Evolutionary conservation across 2,113 vertebrate genomes (phyloP), one percentile per base, ranked within the genome.

Genomic region (Centrocercus urophasianus): DNA sequence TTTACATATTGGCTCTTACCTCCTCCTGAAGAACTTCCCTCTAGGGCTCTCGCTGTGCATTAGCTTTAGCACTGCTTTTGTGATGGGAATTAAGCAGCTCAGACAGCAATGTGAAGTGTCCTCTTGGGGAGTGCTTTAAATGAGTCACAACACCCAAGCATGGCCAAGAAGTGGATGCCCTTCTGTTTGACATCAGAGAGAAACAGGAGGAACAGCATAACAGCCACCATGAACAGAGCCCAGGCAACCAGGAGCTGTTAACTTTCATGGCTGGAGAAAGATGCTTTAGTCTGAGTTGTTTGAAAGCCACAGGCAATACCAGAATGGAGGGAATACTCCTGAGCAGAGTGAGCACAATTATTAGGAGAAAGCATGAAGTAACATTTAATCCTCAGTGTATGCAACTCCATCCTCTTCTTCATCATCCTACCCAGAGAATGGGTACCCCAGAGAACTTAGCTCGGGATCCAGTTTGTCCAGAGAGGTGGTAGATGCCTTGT

Each of bases 11-110:
- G 78, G 40, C 74, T 73, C 66, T 76, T 48, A 38, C 48, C 52
- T 90, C 45, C 48, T 90, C 21, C 78, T 66, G 78, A 93, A 94
- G 93, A 89, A 74, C 42, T 56, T 89, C 50, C 73, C 1, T 8
- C 71, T 57, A 73, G 38, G 48, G 28, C 67, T 87, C 71, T 79
- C 0, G 1, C 71, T 83, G 80, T 87, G 83, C 66, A 82, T 82
- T 72, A 84, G 47, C 52, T 79, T 40, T 71, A 91, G 84, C 83
- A 93, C 78, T 59, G 67, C 71, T 93, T 66, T 38, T 85, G 71
- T 32, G 75, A 66, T 60, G 64, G 71, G 88, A 94, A 89, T 92
- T 34, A 89, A 94, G 48, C 32, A 50, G 24, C 54, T 82, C 59
- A 66, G 54, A 36, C 47, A 93, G 63, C 88, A 72, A 66, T 1